phyloP scores from a whole-genome alignment of 2,888 invertebrate genomes.

The Clostera curtula region DNA sequence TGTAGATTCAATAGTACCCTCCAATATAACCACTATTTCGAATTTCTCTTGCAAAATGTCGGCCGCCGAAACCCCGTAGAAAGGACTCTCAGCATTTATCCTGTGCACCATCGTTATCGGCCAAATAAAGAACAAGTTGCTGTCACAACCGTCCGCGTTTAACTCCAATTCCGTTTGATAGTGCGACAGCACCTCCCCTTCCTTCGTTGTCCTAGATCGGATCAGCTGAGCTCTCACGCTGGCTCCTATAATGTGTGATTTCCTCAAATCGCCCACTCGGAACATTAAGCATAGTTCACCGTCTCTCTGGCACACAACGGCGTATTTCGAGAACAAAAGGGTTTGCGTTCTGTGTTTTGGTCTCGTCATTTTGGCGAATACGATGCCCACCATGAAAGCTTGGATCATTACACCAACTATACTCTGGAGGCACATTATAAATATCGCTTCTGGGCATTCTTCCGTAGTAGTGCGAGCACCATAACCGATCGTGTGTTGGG shows the following conservation, averaged over 20 bases:
- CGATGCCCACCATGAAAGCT: conserved; percentile 86
- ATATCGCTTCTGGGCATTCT: conserved; percentile 92
- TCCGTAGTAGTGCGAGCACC: conserved; percentile 90
- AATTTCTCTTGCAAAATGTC: conserved; percentile 88
- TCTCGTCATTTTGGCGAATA: conserved; percentile 93
- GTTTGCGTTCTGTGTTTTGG: conserved; percentile 95
- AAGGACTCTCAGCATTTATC: conserved; percentile 88
- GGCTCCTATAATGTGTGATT: conserved; percentile 93
- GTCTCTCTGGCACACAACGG: conserved; percentile 89
- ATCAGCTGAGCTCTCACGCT: conserved; percentile 89
- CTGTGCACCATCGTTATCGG: conserved; percentile 92
- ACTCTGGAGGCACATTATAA: conserved; percentile 92
- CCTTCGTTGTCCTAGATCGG: conserved; percentile 86
- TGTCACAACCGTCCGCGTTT: conserved; percentile 85
- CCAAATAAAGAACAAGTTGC: conserved; percentile 94
- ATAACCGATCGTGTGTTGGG: conserved; percentile 93
- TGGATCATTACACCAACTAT: conserved; percentile 90
- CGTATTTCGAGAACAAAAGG: conserved; percentile 88
- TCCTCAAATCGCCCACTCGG: conserved; percentile 91
- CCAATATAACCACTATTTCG: conserved; percentile 87
- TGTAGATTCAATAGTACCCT: conserved; percentile 89
- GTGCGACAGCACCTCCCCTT: conserved; percentile 88
- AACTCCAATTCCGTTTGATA: conserved; percentile 85
- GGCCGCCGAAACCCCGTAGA: conserved; percentile 88
- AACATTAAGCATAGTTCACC: conserved; percentile 89